Evolutionary conservation across 2,113 vertebrate species (phyloP), one percentile per base, ranked within the genome.

Genomic region (Xenopus borealis): DNA sequence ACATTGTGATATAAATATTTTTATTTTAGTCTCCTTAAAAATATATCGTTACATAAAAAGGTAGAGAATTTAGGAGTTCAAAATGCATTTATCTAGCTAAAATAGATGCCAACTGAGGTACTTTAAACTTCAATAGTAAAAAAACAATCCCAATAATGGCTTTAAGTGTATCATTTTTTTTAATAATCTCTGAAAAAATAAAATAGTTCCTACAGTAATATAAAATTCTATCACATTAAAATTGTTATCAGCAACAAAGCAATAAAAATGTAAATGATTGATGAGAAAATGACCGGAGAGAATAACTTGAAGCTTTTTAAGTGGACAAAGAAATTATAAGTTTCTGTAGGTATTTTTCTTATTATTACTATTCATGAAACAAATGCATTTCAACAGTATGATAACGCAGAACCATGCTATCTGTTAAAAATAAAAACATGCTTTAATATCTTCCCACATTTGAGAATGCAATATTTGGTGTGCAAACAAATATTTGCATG

Each of bases 261-360:
- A 64, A 64, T 64, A 64, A 64, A 64, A 64, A 64, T 64, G 62
- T 44, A 64, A 64, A 64, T 64, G 62, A 17, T 64, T 64, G 62
- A 64, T 40, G 62, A 64, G 62, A 64, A 64, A 64, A 64, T 64
- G 12, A 64, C 62, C 16, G 33, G 62, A 64, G 30, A 11, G 62
- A 64, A 40, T 27, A 64, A 40, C 27, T 33, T 64, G 12, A 23
- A 44, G 62, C 62, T 40, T 64, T 64, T 64, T 64, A 64, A 14
- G 17, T 40, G 30, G 62, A 64, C 62, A 64, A 64, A 64, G 62
- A 30, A 64, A 64, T 64, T 64, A 64, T 16, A 23, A 64, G 62
- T 40, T 40, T 40, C 33, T 40, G 30, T 40, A 64, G 62, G 19
- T 64, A 16, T 44, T 64, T 64, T 64, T 50, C 2, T 62, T 19